These are phyloP conservation scores for Hemithea aestivaria DNA, from an alignment of 2,888 invertebrate genomes.

Conservation along the genomic window DNA sequence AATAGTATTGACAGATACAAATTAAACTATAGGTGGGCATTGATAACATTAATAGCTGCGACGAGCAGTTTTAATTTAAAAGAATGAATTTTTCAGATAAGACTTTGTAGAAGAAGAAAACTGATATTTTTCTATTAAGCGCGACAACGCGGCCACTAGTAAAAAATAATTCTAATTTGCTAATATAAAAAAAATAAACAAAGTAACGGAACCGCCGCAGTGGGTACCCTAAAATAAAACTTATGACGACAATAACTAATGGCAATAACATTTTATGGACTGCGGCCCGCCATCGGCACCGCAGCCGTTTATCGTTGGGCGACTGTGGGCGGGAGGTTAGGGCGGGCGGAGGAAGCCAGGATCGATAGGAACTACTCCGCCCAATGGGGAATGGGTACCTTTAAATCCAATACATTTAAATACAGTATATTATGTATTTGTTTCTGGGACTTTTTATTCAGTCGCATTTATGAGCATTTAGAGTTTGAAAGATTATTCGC, in stretches of 20 bases:
- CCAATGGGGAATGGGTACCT: conserved; percentile 13
- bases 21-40: too few relatives aligned
- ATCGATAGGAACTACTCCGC: conserved; percentile 50
- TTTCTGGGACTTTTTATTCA: too few relatives aligned
- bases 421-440: conserved; percentile 1
- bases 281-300: conserved; percentile 49
- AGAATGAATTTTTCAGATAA: too few relatives aligned
- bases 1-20: too few relatives aligned
- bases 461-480: too few relatives aligned
- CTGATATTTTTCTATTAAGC: too few relatives aligned
- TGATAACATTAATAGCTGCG: too few relatives aligned
- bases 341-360: conserved; percentile 30
- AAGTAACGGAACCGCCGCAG: conserved; percentile 27
- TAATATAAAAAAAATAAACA: conserved; percentile 16
- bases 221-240: conserved; percentile 46
- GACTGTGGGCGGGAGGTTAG: conserved; percentile 53
- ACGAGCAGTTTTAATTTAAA: too few relatives aligned
- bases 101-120: too few relatives aligned
- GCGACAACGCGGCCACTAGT: too few relatives aligned
- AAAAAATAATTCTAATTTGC: too few relatives aligned
- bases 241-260: conserved; percentile 60
- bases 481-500: too few relatives aligned
- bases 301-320: conserved; percentile 51
- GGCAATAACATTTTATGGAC: conserved; percentile 68
- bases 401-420: conserved; percentile 15